Evolutionary conservation across 2,797 vertebrate genomes (phyloP).

Genomic region (Acanthurus tractus): DNA sequence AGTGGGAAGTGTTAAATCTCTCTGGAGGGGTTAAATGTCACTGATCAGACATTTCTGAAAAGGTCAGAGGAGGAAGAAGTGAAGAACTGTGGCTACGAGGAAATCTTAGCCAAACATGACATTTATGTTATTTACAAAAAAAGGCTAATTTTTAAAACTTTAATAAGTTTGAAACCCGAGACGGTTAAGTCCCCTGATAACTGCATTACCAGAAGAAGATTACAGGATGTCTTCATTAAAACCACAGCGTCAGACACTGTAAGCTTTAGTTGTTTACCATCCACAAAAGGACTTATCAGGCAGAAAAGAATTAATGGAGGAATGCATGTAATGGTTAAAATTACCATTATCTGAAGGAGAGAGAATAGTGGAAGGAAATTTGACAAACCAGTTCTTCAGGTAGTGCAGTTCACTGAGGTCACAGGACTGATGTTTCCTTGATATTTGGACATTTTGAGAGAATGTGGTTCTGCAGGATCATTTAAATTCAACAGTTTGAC

Average conservation of each 20-base stretch:
- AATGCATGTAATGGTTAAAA: constrained; percentile 4
- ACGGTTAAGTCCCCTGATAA: constrained; percentile 43
- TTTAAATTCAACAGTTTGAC: neutral
- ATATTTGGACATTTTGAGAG: constrained; percentile 7
- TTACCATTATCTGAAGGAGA: neutral
- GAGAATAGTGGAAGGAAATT: too few species aligned
- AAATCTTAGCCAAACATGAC: constrained; percentile 9
- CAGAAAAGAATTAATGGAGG: neutral
- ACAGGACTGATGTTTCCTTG: constrained; percentile 7
- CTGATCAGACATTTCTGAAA: constrained; percentile 24
- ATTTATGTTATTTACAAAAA: constrained; percentile 12
- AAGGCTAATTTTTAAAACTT: neutral
- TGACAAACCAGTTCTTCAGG: neutral
- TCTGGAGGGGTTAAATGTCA: constrained; percentile 40
- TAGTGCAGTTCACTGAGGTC: constrained; percentile 39
- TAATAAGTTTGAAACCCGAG: constrained; percentile 21
- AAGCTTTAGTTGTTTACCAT: constrained; percentile 40
- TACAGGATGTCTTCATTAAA: constrained; percentile 35
- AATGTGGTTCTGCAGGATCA: constrained; percentile 4
- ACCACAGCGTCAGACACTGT: constrained; percentile 32
- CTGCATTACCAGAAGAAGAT: constrained; percentile 38
- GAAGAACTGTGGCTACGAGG: constrained; percentile 34
- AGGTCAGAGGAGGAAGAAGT: constrained; percentile 20
- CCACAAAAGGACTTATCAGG: neutral
- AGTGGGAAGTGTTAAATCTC: constrained; percentile 44